Base-by-base conservation (phyloP, 2,113 vertebrate genomes). In the Ptilonorhynchus violaceus region DNA sequence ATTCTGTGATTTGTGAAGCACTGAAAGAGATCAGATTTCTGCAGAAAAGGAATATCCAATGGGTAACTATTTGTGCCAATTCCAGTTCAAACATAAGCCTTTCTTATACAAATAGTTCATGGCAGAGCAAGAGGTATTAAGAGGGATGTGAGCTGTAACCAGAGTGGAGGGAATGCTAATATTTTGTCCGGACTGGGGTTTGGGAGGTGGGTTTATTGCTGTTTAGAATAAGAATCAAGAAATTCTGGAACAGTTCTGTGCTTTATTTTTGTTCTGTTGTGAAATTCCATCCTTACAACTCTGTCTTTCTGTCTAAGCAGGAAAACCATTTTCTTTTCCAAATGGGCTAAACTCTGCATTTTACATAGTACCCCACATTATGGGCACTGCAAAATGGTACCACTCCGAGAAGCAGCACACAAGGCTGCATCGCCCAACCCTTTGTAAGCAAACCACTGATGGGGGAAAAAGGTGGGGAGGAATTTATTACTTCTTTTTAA, bases 21-120 rank as follows among this genome's bases (percentile, higher is more conserved):
- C 83, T 97, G 95, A 96, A 95, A 94, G 85, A 92, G 92, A 93
- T 97, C 93, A 78, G 64, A 94, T 97, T 96, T 92, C 97, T 95
- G 66, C 73, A 97, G 94, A 95, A 97, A 93, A 96, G 58, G 66
- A 95, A 94, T 97, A 95, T 96, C 93, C 93, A 96, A 24, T 85
- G 93, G 89, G 89, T 91, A 86, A 96, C 87, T 97, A 80, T 95
- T 94, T 93, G 92, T 96, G 94, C 93, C 95, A 96, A 92, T 96
- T 97, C 91, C 93, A 96, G 92, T 94, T 91, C 94, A 97, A 96
- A 95, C 74, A 95, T 95, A 94, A 95, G 79, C 80, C 75, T 88
- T 96, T 93, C 88, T 92, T 85, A 85, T 53, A 81, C 80, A 92
- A 95, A 97, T 77, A 95, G 74, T 85, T 95, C 86, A 79, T 66